Evolutionary conservation across 2,113 vertebrate genomes (phyloP), one percentile per base, ranked within the genome.

Genomic region (Gobiocypris rarus): DNA sequence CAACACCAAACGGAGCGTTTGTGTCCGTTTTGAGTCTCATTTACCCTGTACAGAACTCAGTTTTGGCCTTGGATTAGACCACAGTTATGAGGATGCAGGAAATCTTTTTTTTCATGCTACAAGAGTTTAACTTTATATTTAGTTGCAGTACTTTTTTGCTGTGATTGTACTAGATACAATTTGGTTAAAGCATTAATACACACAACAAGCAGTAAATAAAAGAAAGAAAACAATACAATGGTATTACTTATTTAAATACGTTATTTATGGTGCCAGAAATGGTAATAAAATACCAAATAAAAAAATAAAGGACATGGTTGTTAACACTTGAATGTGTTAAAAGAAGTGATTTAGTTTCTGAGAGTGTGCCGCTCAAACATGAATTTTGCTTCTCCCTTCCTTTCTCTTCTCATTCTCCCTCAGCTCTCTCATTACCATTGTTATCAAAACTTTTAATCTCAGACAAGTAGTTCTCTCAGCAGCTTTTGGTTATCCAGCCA

Each of bases 361-460:
- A 58, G 19, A 11, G 38, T 71, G 69, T 71, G 2, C 3, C 1
- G 22, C 41, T 71, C 22, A 43, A 45, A 67, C 41, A 45, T 45
- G 38, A 71, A 41, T 8, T 45, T 71, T 71, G 5, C 38, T 73
- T 50, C 82, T 70, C 56, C 38, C 14, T 89, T 83, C 87, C 88
- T 19, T 80, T 34, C 59, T 13, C 3, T 71, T 38, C 26, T 19
- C 8, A 59, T 70, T 75, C 52, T 70, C 48, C 38, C 24, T 82
- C 58, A 52, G 54, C 54, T 41, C n/a, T 70, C 45, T 59, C 77
- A 80, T 78, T 69, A 56, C 34, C 34, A 28, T 34, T 76, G 38
- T 69, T 91, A 92, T 93, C 92, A 59, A 87, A 86, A 89, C 91
- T 91, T 92, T 93, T 93, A 92, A 94, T 93, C 92, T 92, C 75